Conservation (phyloP, 2,888 invertebrate genomes). For the Elysia crispata region DNA sequence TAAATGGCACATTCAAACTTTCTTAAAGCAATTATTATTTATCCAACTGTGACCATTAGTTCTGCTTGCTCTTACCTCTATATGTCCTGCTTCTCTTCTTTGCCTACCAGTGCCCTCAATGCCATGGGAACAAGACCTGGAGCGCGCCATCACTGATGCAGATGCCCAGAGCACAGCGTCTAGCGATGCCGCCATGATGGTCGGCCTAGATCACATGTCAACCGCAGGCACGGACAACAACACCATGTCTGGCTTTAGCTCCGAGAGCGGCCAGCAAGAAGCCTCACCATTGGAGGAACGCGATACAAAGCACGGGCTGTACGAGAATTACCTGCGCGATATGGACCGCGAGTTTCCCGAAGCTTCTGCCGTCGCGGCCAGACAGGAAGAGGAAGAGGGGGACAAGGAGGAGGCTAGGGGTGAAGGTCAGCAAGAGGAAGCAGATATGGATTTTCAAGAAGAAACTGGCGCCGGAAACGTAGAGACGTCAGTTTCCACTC, state of each 20-base stretch:
- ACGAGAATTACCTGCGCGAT: conserved; percentile 43
- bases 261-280: conserved; percentile 60
- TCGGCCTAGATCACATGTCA: conserved; percentile 71
- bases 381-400: background rate
- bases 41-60: too few species aligned
- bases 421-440: too few species aligned
- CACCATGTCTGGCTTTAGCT: conserved; percentile 63
- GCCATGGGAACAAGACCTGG: conserved; percentile 48
- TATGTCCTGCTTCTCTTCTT: too few species aligned
- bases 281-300: conserved; percentile 52
- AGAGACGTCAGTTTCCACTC: background rate
- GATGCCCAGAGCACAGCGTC: conserved; percentile 57
- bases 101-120: conserved; percentile 31
- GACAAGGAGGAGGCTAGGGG: background rate
- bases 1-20: too few species aligned
- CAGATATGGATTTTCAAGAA: background rate
- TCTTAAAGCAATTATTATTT: too few species aligned
- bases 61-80: too few species aligned
- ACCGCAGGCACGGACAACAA: conserved; percentile 61
- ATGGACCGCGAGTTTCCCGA: conserved; percentile 10
- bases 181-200: conserved; percentile 67
- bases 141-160: conserved; percentile 41
- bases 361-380: too few species aligned
- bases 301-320: conserved; percentile 34
- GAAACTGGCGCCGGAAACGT: background rate